phyloP scores from a whole-genome alignment of 2,113 vertebrate species.

The Oncorhynchus clarkii region DNA sequence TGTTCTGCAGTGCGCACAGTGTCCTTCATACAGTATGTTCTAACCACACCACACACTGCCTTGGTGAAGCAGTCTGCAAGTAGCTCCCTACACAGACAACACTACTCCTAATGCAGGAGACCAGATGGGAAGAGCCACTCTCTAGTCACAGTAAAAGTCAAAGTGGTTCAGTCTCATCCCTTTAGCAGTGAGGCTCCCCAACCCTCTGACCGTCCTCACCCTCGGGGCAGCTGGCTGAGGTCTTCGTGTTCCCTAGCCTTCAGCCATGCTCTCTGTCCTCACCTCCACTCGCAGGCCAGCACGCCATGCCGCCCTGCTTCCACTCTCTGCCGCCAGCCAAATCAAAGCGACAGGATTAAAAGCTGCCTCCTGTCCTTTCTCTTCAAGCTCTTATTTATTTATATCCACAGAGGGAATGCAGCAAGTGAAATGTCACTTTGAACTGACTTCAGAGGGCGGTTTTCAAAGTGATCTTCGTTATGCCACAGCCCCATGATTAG shows the following conservation, averaged over 20 bases:
- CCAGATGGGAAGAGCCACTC: neutral
- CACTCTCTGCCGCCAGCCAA: neutral
- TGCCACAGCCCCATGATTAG: neutral
- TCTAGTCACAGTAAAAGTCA: neutral
- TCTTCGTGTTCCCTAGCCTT: neutral
- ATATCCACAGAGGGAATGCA: slow-evolving; percentile 14
- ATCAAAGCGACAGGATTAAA: slow-evolving; percentile 32
- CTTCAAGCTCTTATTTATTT: slow-evolving; percentile 26
- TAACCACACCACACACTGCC: neutral
- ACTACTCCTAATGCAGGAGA: neutral
- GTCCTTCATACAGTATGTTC: neutral
- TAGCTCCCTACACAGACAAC: neutral
- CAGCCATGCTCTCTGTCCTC: too few relatives aligned
- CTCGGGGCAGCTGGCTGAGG: neutral
- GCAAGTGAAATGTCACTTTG: slow-evolving; percentile 14
- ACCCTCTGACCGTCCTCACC: neutral
- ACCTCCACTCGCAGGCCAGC: neutral
- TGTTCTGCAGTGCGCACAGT: neutral
- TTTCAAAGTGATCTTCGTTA: neutral
- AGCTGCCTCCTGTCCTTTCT: neutral
- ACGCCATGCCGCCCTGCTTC: neutral
- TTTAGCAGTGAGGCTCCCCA: neutral
- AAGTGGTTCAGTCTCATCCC: neutral
- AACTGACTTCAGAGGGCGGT: slow-evolving; percentile 20
- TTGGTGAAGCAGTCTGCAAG: neutral